Conservation (phyloP, 2,797 vertebrate species). For the Sebastes nivosus region DNA sequence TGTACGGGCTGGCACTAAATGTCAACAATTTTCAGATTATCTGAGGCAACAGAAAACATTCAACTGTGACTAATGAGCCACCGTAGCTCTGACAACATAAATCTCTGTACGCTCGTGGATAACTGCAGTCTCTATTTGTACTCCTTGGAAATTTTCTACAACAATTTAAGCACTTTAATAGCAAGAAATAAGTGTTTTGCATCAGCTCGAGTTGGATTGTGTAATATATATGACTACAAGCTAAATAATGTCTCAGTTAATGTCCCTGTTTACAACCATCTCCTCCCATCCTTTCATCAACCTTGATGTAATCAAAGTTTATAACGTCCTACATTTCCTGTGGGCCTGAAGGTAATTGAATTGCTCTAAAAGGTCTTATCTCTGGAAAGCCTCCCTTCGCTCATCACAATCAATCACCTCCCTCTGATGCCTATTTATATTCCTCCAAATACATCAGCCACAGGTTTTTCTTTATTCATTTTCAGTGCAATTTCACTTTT, state of each 20-base stretch:
- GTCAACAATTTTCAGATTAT: slow-evolving; percentile 67
- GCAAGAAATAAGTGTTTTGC: slow-evolving; percentile 31
- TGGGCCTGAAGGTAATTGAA: slow-evolving; percentile 86
- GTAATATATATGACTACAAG: slow-evolving; percentile 25
- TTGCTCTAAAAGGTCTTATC: slow-evolving; percentile 88
- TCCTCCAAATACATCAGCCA: slow-evolving; percentile 73
- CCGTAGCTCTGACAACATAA: slow-evolving; percentile 23
- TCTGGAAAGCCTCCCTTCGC: slow-evolving; percentile 82
- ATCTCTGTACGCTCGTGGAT: slow-evolving; percentile 18
- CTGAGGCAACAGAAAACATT: slow-evolving; percentile 62
- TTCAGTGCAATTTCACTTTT: slow-evolving; percentile 59
- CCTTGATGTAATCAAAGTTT: slow-evolving; percentile 59
- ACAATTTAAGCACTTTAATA: slow-evolving; percentile 18
- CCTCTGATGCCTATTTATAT: slow-evolving; percentile 64
- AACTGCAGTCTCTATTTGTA: neutral
- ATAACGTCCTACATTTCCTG: slow-evolving; percentile 49
- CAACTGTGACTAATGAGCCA: slow-evolving; percentile 57
- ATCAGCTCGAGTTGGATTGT: neutral
- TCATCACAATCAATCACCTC: slow-evolving; percentile 86
- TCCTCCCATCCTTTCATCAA: slow-evolving; percentile 54
- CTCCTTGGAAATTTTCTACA: neutral
- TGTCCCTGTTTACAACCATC: slow-evolving; percentile 44
- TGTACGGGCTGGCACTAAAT: slow-evolving; percentile 48
- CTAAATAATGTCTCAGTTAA: slow-evolving; percentile 43
- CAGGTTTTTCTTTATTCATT: slow-evolving; percentile 58